Percentiles rank a stretch among this genome's conserved stretches.
Evolutionary conservation across 2,113 vertebrate genomes (phyloP).

Genomic region (Acanthochromis polyacanthus): DNA sequence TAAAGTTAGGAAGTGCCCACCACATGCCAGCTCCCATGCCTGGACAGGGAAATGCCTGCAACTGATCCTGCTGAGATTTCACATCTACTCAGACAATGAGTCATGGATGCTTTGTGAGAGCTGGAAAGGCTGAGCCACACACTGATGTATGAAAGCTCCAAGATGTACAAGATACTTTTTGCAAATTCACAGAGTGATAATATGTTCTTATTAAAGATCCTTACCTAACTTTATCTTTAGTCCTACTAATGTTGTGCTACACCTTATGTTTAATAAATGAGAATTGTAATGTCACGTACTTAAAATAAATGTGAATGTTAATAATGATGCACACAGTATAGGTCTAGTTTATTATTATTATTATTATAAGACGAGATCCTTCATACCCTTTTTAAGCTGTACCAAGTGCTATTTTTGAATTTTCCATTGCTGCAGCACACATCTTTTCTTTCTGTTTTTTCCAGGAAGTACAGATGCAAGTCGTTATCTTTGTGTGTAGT

Average conservation of each 20-base stretch:
- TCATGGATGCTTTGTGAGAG: not conserved
- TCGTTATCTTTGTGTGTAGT: constrained; percentile 53
- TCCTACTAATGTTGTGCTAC: too few species aligned
- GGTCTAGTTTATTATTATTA: not conserved
- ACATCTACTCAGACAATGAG: not conserved
- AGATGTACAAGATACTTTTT: too few species aligned
- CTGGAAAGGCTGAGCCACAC: not conserved
- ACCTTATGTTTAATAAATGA: too few species aligned
- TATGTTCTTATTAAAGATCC: too few species aligned
- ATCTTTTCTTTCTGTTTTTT: constrained; percentile 14
- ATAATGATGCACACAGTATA: too few species aligned
- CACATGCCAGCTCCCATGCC: not conserved
- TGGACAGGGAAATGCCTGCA: not conserved
- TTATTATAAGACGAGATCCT: not conserved
- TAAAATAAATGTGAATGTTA: too few species aligned
- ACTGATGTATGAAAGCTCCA: not conserved
- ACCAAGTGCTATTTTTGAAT: not conserved
- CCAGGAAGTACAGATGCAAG: constrained; percentile 67
- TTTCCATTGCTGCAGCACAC: not conserved
- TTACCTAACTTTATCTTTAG: too few species aligned
- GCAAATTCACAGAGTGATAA: too few species aligned
- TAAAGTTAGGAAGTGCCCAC: not conserved
- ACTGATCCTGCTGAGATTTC: not conserved
- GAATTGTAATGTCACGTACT: too few species aligned
- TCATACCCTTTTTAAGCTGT: not conserved